Evolutionary conservation across 2,888 invertebrate genomes (phyloP).

Genomic region (Syrphus vitripennis): DNA sequence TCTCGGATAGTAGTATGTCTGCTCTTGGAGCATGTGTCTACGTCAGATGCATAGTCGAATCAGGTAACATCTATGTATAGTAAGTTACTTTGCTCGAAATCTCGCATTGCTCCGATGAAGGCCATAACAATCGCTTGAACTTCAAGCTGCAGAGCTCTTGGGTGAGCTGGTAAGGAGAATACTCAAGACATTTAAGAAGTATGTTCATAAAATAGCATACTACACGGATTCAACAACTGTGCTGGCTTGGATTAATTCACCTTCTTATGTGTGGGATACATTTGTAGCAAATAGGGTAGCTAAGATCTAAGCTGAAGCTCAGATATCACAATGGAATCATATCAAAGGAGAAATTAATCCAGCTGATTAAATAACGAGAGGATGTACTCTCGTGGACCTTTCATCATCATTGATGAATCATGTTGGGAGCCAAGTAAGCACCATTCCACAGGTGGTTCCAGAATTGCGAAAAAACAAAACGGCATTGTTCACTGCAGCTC

Average conservation of each 20-base stretch:
- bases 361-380: too few relatives aligned
- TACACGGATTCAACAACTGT: constrained; percentile 17
- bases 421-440: too few relatives aligned
- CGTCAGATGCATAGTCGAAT: not conserved
- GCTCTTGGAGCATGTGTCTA: not conserved
- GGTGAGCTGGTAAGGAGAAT: not conserved
- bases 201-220: too few relatives aligned
- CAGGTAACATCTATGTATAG: not conserved
- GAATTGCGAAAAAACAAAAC: too few relatives aligned
- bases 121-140: not conserved
- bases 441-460: too few relatives aligned
- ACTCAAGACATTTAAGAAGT: not conserved
- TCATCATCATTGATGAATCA: too few relatives aligned
- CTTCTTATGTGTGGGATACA: not conserved
- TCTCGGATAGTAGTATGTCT: not conserved
- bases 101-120: not conserved
- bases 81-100: not conserved
- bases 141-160: not conserved
- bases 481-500: too few relatives aligned
- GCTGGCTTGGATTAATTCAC: constrained; percentile 4
- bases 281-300: constrained; percentile 11
- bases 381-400: too few relatives aligned
- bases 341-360: too few relatives aligned
- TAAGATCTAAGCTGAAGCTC: too few relatives aligned
- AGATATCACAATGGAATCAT: too few relatives aligned